Evolutionary conservation across 1,140 invertebrate species (phyloP), one percentile per base, ranked within the genome.

Genomic region (Bathynomus jamesi): DNA sequence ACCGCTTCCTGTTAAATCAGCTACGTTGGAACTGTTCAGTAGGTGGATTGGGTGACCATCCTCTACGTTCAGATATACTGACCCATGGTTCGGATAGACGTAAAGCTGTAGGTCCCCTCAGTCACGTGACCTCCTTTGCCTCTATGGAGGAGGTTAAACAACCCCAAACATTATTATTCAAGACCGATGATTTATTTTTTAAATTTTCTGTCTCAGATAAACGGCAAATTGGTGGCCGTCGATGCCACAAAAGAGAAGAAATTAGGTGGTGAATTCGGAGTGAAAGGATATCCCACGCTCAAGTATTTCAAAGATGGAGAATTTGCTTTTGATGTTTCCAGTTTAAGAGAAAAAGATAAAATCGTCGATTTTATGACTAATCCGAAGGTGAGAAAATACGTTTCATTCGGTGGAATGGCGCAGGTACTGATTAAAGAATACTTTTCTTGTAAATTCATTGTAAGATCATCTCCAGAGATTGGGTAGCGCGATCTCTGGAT

Each of bases 331-430:
- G 91, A 95, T 81, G 86, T 88, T 0, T 81, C 84, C 7, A 88
- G 88, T 78, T 86, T 89, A 13, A 84, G 93, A 60, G 90, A 91
- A 61, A 87, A 88, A 61, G 85, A 88, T 17, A 89, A 90, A 80
- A 89, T 95, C 74, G 79, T 94, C 1, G 86, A 88, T 40, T 94
- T 94, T 80, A 93, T 95, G 88, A 86, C 87, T 83, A 85, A 94
- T 82, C 90, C 90, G 25, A 76, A 76, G 32, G 74, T 76, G 46
- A 70, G 69, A 78, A 80, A 80, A 81, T 64, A 67, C 72, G n/a
- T n/a, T n/a, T n/a, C n/a, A n/a, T 11, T 1, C 28, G 29, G 61
- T 30, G 32, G 17, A 11, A 11, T 71, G 46, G 75, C 32, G 67
- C 13, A 13, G 4, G 4, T 32, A 27, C 28, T 25, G 28, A 70